Conservation (phyloP, 2,797 vertebrate species). For the Melanogrammus aeglefinus region DNA sequence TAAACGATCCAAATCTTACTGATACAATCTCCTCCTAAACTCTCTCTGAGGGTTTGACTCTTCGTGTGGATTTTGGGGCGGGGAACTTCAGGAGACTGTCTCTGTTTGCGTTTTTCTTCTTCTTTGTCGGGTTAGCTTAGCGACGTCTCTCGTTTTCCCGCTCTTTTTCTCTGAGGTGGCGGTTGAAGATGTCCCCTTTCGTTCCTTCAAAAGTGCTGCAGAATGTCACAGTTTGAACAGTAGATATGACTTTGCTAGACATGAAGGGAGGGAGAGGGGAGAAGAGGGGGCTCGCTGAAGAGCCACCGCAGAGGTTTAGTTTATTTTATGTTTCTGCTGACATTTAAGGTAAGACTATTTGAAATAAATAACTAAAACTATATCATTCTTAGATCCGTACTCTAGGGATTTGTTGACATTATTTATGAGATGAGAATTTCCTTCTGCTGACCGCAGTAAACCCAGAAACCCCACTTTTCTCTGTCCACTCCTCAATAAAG, state of each 20-base stretch:
- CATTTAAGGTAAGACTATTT: background rate
- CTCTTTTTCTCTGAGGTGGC: background rate
- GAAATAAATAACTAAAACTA: background rate
- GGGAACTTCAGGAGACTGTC: background rate
- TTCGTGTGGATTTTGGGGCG: background rate
- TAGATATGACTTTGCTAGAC: background rate
- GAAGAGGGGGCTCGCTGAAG: background rate
- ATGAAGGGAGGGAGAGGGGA: no score
- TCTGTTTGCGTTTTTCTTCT: background rate
- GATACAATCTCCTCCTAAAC: background rate
- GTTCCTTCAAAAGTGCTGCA: background rate
- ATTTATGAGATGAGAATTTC: conserved; percentile 8
- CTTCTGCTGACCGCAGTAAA: background rate
- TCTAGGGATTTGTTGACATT: background rate
- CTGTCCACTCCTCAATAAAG: background rate
- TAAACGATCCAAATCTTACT: background rate
- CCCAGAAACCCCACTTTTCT: background rate
- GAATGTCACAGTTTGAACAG: conserved; percentile 33
- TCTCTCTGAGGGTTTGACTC: background rate
- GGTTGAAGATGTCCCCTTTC: no score
- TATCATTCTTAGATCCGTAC: background rate
- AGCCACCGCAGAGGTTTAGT: background rate
- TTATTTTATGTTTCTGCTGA: background rate
- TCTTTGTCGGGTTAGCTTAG: no score
- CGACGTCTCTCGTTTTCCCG: no score